phyloP scores from a whole-genome alignment of 2,113 vertebrate species.

The Chlorocebus sabaeus region DNA sequence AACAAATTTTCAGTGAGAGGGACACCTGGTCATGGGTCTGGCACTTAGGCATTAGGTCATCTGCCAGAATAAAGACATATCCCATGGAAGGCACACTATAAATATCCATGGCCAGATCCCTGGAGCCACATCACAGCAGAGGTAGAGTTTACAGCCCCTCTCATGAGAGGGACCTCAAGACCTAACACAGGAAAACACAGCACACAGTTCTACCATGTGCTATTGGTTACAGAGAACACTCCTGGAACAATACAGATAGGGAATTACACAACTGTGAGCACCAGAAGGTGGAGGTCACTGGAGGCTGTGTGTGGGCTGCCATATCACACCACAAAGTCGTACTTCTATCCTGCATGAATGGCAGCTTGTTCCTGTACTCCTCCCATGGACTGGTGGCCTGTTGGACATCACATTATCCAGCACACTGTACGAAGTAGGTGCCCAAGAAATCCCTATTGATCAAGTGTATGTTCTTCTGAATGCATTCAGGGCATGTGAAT shows the following conservation, averaged over 20 bases:
- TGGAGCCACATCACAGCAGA: background rate
- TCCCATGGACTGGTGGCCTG: background rate
- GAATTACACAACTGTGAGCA: background rate
- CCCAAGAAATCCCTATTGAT: background rate
- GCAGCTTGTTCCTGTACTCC: background rate
- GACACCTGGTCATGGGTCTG: background rate
- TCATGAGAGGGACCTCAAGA: background rate
- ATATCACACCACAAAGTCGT: too few relatives aligned
- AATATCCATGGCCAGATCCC: background rate
- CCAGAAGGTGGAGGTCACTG: background rate
- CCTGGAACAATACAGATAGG: too few relatives aligned
- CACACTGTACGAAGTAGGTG: too few relatives aligned
- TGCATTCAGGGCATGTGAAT: too few relatives aligned
- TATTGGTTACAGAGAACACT: background rate
- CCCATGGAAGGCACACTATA: too few relatives aligned
- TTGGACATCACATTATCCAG: background rate
- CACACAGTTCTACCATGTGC: background rate
- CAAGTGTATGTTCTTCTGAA: background rate
- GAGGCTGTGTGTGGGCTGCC: accelerated
- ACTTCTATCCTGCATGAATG: accelerated
- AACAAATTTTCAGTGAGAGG: background rate
- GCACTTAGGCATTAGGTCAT: background rate
- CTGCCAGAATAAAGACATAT: background rate
- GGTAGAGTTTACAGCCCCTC: background rate
- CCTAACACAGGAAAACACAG: background rate